phyloP scores from a whole-genome alignment of 1,140 invertebrate species.

The Agraylea sexmaculata region DNA sequence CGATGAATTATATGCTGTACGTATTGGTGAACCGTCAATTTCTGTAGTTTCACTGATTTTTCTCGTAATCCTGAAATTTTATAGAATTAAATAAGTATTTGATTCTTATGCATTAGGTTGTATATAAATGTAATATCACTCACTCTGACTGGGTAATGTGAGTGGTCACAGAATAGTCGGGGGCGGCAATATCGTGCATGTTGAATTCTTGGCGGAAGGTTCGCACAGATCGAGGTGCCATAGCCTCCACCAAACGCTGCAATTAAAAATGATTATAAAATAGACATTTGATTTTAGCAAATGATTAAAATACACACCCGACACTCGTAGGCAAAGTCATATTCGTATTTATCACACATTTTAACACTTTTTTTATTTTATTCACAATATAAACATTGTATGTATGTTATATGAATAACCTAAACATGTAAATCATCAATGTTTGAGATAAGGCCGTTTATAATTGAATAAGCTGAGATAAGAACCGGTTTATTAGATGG shows the following conservation, averaged over 20 bases:
- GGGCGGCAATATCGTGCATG: slow-evolving; percentile 53
- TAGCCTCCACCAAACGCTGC: slow-evolving; percentile 51
- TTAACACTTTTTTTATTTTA: slow-evolving; percentile 23
- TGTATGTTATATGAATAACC: slow-evolving; percentile 23
- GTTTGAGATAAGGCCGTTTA: too few species aligned
- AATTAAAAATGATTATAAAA: slow-evolving; percentile 25
- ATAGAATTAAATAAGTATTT: neutral
- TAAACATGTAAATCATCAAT: too few species aligned
- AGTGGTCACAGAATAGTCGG: slow-evolving; percentile 49
- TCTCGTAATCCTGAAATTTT: neutral
- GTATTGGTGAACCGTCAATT: slow-evolving; percentile 25
- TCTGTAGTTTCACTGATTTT: slow-evolving; percentile 27
- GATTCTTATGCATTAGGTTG: neutral
- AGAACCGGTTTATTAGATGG: too few species aligned
- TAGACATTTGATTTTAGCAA: neutral
- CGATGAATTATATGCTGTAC: slow-evolving; percentile 27
- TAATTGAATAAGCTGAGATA: too few species aligned
- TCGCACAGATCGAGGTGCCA: slow-evolving; percentile 57
- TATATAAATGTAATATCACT: slow-evolving; percentile 24
- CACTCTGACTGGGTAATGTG: slow-evolving; percentile 45
- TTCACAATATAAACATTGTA: slow-evolving; percentile 25
- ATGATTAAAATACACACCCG: slow-evolving; percentile 36
- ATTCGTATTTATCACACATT: slow-evolving; percentile 40
- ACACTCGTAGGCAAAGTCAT: slow-evolving; percentile 49
- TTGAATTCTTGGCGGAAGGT: slow-evolving; percentile 71